Evolutionary conservation across 2,797 vertebrate species (phyloP).

Genomic region (Lepidocolaptes lacrymiger): DNA sequence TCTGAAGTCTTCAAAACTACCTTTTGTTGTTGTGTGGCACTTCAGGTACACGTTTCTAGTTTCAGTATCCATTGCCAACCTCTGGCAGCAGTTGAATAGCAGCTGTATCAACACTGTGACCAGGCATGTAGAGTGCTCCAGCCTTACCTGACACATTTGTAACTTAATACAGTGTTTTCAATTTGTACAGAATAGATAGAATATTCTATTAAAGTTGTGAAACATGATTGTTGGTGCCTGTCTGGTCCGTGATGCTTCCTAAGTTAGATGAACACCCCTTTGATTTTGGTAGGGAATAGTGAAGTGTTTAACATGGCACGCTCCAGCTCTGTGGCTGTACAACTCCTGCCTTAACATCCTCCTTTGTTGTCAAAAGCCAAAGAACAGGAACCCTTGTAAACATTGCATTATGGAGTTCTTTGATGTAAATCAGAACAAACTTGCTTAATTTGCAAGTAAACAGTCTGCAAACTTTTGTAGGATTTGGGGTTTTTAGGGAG

Average conservation of each 20-base stretch:
- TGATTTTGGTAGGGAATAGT: background rate
- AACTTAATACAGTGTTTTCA: slow-evolving; percentile 91
- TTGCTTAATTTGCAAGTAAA: background rate
- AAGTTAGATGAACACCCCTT: background rate
- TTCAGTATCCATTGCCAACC: slow-evolving; percentile 57
- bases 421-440: background rate
- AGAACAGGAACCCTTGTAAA: background rate
- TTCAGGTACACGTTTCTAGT: slow-evolving; percentile 35
- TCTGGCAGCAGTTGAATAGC: slow-evolving; percentile 69
- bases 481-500: background rate
- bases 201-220: slow-evolving; percentile 99
- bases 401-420: background rate
- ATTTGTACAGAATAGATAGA: slow-evolving; percentile 98
- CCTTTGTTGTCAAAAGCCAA: background rate
- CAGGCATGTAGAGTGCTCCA: slow-evolving; percentile 84
- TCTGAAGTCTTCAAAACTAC: slow-evolving; percentile 51
- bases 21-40: slow-evolving; percentile 46
- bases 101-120: slow-evolving; percentile 72
- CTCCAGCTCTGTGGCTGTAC: background rate
- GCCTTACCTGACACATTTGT: slow-evolving; percentile 94
- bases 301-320: background rate
- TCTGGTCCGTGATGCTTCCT: slow-evolving; percentile 33
- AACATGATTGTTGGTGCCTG: slow-evolving; percentile 72
- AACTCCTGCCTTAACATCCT: background rate
- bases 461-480: background rate